Evolutionary conservation across 1,140 invertebrate species (phyloP), one percentile per base, ranked within the genome.

Genomic region (Grapholita molesta): DNA sequence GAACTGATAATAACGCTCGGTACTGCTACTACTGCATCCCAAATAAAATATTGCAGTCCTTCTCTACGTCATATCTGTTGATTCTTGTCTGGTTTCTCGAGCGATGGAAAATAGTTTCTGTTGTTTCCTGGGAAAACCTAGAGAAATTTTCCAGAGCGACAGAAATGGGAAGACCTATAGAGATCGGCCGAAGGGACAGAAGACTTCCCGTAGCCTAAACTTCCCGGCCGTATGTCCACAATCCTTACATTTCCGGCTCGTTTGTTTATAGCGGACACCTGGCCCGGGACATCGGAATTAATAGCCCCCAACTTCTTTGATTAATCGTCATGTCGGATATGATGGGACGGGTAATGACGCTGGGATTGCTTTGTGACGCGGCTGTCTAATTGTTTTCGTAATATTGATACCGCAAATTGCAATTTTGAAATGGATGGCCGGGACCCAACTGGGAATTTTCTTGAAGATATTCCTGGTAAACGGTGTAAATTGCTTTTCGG

Each of bases 261-360:
- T 61, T 61, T 61, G 55, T 61, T 61, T 61, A 28, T 61, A 61
- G 24, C 55, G 55, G 55, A 28, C 55, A 61, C 55, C 55, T 61
- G 55, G 55, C 8, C 55, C 55, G n/a, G 53, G 53, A 24, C 24
- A 28, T 28, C 28, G 24, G n/a, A 61, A 61, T 30, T 61, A 61
- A 61, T 61, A 25, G 23, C 55, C 6, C 53, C 55, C 25, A 61
- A 61, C 25, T 61, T 61, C 15, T n/a, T 30, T 61, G 55, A 61
- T 61, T 61, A 61, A 61, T 61, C 25, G 55, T 30, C n/a, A n/a
- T n/a, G n/a, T n/a, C n/a, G n/a, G n/a, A n/a, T 61, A 25, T 61
- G 55, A 61, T 61, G 55, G 24, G 42, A 48, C 18, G 24, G 55
- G 15, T 61, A 61, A 61, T 61, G 24, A 61, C 25, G 55, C n/a